phyloP scores from a whole-genome alignment of 2,113 vertebrate genomes.

The Hypocryptadius cinnamomeus region DNA sequence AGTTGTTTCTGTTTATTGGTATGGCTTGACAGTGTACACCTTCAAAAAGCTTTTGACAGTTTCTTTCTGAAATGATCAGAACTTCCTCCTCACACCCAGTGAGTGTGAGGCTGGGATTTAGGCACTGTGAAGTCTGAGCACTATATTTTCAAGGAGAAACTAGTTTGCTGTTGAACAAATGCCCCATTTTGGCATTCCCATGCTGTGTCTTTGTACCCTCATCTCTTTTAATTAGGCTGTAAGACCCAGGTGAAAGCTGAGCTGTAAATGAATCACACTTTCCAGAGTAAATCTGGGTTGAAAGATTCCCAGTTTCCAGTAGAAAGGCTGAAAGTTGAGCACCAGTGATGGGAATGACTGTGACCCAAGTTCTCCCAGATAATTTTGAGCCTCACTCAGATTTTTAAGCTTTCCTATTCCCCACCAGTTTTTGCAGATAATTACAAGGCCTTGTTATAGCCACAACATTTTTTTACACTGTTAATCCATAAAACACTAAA shows the following conservation, averaged over 20 bases:
- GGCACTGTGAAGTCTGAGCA: neutral
- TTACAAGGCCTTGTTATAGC: neutral
- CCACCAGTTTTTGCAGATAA: neutral
- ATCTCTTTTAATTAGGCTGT: neutral
- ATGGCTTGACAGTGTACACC: neutral
- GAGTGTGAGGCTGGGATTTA: neutral
- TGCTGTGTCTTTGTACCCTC: neutral
- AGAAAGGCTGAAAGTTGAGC: neutral
- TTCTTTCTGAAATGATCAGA: neutral
- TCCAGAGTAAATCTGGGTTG: neutral
- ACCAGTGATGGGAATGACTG: neutral
- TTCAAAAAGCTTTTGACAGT: neutral
- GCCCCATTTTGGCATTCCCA: neutral
- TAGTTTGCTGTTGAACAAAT: neutral
- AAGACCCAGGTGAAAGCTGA: neutral
- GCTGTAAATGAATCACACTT: neutral
- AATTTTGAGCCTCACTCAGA: neutral
- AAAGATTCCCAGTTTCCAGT: neutral
- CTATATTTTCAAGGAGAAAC: neutral
- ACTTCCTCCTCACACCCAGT: rapidly evolving
- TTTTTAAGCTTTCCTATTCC: neutral
- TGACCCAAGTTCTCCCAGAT: neutral
- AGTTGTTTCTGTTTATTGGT: neutral
- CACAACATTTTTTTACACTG: neutral
- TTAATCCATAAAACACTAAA: neutral